phyloP scores from a whole-genome alignment of 2,888 invertebrate genomes.

The Heliconius hortense region DNA sequence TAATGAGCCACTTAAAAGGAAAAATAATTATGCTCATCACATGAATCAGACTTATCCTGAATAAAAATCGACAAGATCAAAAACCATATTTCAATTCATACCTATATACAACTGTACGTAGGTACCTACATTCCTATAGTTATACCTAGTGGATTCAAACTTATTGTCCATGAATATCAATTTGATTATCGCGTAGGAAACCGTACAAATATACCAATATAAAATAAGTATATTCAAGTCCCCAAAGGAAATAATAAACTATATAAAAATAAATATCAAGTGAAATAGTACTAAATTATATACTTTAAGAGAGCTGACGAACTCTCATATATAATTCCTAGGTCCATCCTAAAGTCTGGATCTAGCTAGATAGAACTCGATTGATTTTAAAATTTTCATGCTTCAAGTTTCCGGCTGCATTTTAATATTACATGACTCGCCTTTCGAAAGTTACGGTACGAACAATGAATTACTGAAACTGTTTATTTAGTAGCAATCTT shows the following conservation, averaged over 20 bases:
- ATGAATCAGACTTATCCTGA: no score
- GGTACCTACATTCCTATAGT: no score
- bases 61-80: no score
- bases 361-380: slow-evolving; percentile 23
- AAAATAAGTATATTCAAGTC: neutral
- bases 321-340: slow-evolving; percentile 32
- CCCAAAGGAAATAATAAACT: neutral
- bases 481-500: slow-evolving; percentile 25
- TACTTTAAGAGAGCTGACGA: slow-evolving; percentile 21
- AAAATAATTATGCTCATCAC: no score
- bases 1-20: no score
- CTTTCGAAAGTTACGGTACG: slow-evolving; percentile 14
- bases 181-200: neutral
- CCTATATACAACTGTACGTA: no score
- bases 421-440: slow-evolving; percentile 28
- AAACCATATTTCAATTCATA: no score
- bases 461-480: slow-evolving; percentile 22
- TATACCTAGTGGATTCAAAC: neutral
- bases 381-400: slow-evolving; percentile 33
- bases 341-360: slow-evolving; percentile 13
- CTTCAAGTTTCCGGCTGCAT: slow-evolving; percentile 17
- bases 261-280: neutral
- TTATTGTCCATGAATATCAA: neutral
- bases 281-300: slow-evolving; percentile 7
- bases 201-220: neutral